Base-by-base conservation (phyloP, 2,888 invertebrate genomes). In the Ceratothoa steindachneri region DNA sequence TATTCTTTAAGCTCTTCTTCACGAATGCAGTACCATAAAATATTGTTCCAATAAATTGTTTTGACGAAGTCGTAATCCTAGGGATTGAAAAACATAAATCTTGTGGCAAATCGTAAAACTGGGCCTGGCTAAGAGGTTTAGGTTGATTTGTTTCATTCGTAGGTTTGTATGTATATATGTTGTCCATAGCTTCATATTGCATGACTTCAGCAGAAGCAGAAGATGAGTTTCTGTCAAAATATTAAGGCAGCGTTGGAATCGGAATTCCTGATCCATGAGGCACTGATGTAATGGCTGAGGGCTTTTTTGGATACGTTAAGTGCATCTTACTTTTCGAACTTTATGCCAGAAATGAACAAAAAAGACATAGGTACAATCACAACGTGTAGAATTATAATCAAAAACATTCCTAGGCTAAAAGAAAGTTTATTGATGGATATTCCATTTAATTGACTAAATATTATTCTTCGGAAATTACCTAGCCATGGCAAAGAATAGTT, bases 221-320 rank as follows among this genome's bases (percentile, higher is more conserved):
- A 9, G 24, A 67, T 67, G 69, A 60, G 22, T 52, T 5, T 3
- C 9, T 41, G 7, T 41, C 41, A 7, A 41, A 60, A 52, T 51
- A 2, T 52, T 69, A 24, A 27, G 52, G 19, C 69, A 9, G 69
- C 28, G 28, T 15, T 69, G 60, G 60, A 69, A 69, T 7, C 53
- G 60, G 55, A 55, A 28, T 69, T 69, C 55, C 55, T 69, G 69
- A 29, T 53, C 69, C 69, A 69, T 69, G 69, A 64, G 70, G 64
- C 4, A 71, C 31, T 71, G 64, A 22, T 60, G 31, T 71, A 1
- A 71, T 71, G 64, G 71, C 65, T 19, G 64, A 60, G 1, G 64
- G 64, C 2, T 27, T 41, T n/a, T 71, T 30, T 15, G 71, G 65
- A 65, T 71, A 71, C 24, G 55, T 65, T 5, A 65, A 2, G 27